Base-by-base conservation (phyloP, 92 coral and sea anemone species). In the Virgularia gustaviana region DNA sequence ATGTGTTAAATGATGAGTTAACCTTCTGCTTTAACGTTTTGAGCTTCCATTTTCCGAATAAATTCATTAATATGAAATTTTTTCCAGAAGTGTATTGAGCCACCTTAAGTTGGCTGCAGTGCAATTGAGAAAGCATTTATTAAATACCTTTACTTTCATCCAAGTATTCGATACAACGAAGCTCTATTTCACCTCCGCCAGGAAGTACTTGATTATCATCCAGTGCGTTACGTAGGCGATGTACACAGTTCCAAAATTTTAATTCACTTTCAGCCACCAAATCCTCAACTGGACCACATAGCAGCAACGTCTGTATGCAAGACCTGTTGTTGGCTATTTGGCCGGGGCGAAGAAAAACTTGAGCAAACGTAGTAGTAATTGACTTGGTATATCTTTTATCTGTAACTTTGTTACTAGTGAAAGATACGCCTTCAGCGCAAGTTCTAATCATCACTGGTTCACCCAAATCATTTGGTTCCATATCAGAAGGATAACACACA, bases 151-250 rank as follows among this genome's bases (percentile, higher is more conserved):
- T 64, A 36, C 73, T 43, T 19, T 47, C 24, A 43, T 42, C 62
- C 32, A 80, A 64, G 58, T 80, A 75, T 37, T 63, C 54, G 19
- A 89, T 75, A 51, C 99, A 94, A 38, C 81, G 77, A 27, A 65
- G 25, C 43, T 94, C 99, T 24, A 85, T 54, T 9, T 49, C 80
- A 54, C 99, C 96, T 8, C 87, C 94, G 49, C 99, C 99, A 32
- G 94, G 96, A 49, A 94, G 62, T 53, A 89, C 87, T 45, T 75
- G 74, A 37, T 78, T 76, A 64, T 81, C 75, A 37, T 42, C 45
- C 61, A 94, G 54, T n/a, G 87, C 54, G 58, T 94, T 89, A 63
- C 77, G 76, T 37, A 89, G 35, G 11, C 95, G 86, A 63, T 76
- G 52, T 22, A 85, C 73, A 62, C 94, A 84, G 61, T 78, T 84